These are phyloP conservation scores for Lepidotrigona ventralis DNA, from an alignment of 1,140 invertebrate species.

Conservation along the genomic window DNA sequence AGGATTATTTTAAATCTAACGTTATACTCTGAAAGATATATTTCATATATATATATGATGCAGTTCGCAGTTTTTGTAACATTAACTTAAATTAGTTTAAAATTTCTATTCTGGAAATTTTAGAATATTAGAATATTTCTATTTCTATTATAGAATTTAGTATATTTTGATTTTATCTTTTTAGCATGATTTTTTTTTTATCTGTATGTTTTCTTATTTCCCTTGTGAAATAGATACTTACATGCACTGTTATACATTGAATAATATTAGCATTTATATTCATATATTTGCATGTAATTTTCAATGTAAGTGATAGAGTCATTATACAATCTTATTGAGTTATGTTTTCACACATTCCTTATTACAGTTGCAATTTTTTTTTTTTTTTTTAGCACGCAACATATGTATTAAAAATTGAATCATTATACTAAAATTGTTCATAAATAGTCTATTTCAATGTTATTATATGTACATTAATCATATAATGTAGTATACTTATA, in stretches of 20 bases:
- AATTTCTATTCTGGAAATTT: background rate
- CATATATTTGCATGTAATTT: slow-evolving; percentile 38
- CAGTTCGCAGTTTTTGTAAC: background rate
- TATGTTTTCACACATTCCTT: background rate
- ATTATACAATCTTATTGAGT: slow-evolving; percentile 4
- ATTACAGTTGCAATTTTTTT: slow-evolving; percentile 21
- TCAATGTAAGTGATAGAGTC: slow-evolving; percentile 4
- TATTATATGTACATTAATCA: background rate
- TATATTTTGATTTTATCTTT: background rate
- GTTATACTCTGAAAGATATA: background rate
- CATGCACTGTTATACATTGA: background rate
- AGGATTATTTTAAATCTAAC: background rate
- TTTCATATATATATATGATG: background rate
- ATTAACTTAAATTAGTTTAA: slow-evolving; percentile 8
- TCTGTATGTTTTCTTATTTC: background rate
- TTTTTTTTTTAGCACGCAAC: slow-evolving; percentile 10
- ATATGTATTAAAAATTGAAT: background rate
- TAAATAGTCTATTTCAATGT: slow-evolving; percentile 6
- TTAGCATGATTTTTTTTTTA: slow-evolving; percentile 23
- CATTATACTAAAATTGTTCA: background rate
- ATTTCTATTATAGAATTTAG: background rate
- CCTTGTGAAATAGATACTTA: background rate
- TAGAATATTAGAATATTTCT: background rate
- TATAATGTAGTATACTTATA: slow-evolving; percentile 8
- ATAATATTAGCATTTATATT: background rate